Base-by-base conservation (phyloP, 2,797 vertebrate species). In the Brachyalestes nurse region DNA sequence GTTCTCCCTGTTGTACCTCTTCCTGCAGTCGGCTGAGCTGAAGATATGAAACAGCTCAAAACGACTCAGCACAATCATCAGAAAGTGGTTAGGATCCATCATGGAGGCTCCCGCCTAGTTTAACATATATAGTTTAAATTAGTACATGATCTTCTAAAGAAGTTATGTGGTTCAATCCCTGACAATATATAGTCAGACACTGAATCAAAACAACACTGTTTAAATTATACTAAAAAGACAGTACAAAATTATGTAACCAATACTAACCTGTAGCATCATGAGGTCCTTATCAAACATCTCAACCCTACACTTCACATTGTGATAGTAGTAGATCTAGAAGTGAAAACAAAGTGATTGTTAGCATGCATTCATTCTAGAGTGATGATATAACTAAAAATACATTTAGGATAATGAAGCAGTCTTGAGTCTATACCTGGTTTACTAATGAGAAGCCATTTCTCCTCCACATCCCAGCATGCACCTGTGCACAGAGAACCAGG, bases 271-370 rank as follows among this genome's bases (percentile, higher is more conserved):
- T 86, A 99, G 95, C 97, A 98, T 99, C 87, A 96, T 90, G 89
- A 99, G 90, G 88, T 99, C 98, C 90, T 99, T 99, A 93, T 99
- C 97, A 81, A 98, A 99, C 98, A 99, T 99, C 91, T 99, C 98
- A 82, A 97, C 95, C 81, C 98, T 92, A 90, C 98, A 99, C 86
- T 98, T 99, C 81, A 99, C 98, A 77, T 98, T 99, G 91, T 98
- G 98, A 86, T 99, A 99, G 89, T 99, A 98, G 91, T 99, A 99
- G 87, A 99, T 98, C 98, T 99, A 91, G 77, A 83, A 90, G 13
- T 62, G 7, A 72, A 62, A 28, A 25, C 14, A 76, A 72, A 7
- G 21, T 23, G 55, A n/a, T 53, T 6, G 53, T 19, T 57, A 57
- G 21, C 3, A 23, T 23, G 21, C 57, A 62, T 62, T 34, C 5